phyloP scores from a whole-genome alignment of 2,888 invertebrate species.

The Diarsia dahlii region DNA sequence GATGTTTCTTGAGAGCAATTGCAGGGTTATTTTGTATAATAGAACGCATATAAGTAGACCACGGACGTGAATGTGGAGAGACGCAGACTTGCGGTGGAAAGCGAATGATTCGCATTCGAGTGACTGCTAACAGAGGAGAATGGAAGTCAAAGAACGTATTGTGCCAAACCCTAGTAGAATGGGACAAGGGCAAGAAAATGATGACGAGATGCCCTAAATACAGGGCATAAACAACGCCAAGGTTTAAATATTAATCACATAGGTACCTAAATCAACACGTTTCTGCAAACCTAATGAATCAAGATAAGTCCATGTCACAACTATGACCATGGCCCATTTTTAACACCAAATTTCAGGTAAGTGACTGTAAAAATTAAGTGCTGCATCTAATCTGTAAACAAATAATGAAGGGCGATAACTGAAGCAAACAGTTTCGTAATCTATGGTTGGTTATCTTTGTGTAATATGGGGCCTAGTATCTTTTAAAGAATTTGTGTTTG shows the following conservation, averaged over 20 bases:
- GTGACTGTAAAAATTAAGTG: slow-evolving; percentile 77
- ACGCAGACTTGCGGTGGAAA: slow-evolving; percentile 3
- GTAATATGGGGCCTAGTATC: slow-evolving; percentile 33
- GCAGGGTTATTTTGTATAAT: slow-evolving; percentile 24
- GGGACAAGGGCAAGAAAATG: background rate
- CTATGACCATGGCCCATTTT: slow-evolving; percentile 83
- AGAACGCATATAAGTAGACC: background rate
- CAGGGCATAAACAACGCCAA: background rate
- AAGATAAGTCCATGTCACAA: slow-evolving; percentile 65
- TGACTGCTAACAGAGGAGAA: no score
- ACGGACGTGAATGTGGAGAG: slow-evolving; percentile 9
- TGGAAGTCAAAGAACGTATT: background rate
- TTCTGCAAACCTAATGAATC: slow-evolving; percentile 66
- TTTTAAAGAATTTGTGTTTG: slow-evolving; percentile 24
- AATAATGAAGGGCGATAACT: slow-evolving; percentile 87
- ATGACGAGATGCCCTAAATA: background rate
- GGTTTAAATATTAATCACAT: slow-evolving; percentile 6
- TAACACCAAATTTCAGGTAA: slow-evolving; percentile 63
- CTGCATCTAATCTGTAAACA: slow-evolving; percentile 83
- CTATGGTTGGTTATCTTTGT: slow-evolving; percentile 62
- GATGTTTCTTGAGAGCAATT: slow-evolving; percentile 9
- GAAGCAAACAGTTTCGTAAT: slow-evolving; percentile 80
- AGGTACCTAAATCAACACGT: slow-evolving; percentile 42
- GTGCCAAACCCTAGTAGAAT: background rate
- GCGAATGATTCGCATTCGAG: background rate